A percentile compares a stretch with the other conserved stretches of the same genome.
Conservation (phyloP, 2,797 vertebrate genomes). For the Atherinosoma microstoma region DNA sequence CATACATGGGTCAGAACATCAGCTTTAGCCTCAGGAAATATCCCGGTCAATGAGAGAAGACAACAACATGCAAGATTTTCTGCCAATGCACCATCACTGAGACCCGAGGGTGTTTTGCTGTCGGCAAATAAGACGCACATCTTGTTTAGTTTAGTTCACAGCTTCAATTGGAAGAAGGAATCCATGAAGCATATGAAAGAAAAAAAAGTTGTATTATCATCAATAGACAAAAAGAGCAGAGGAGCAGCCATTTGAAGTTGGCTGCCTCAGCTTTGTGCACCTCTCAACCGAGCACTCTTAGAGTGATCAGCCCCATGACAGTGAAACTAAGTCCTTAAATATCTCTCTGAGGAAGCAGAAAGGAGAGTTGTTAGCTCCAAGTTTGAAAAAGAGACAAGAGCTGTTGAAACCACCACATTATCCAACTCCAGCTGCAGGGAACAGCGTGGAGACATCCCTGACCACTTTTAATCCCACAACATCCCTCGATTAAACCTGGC, state of each 20-base stretch:
- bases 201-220: not conserved
- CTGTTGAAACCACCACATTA: constrained; percentile 1
- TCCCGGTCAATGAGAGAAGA: not conserved
- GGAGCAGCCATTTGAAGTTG: not conserved
- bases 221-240: too few species aligned
- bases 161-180: not conserved
- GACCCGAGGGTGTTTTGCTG: not conserved
- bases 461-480: not conserved
- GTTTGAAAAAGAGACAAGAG: not conserved
- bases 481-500: not conserved
- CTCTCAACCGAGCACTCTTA: not conserved
- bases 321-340: not conserved
- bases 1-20: not conserved
- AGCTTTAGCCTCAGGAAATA: not conserved
- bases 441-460: not conserved
- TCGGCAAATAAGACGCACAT: not conserved
- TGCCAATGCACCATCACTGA: not conserved
- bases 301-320: not conserved
- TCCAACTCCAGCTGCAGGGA: constrained; percentile 5
- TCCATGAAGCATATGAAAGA: not conserved
- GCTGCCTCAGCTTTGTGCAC: not conserved
- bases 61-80: not conserved
- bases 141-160: not conserved
- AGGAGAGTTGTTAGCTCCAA: not conserved
- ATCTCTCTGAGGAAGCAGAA: constrained; percentile 1